These are phyloP conservation scores for Rallus limicola DNA, from an alignment of 2,113 vertebrate species.

Conservation along the genomic window DNA sequence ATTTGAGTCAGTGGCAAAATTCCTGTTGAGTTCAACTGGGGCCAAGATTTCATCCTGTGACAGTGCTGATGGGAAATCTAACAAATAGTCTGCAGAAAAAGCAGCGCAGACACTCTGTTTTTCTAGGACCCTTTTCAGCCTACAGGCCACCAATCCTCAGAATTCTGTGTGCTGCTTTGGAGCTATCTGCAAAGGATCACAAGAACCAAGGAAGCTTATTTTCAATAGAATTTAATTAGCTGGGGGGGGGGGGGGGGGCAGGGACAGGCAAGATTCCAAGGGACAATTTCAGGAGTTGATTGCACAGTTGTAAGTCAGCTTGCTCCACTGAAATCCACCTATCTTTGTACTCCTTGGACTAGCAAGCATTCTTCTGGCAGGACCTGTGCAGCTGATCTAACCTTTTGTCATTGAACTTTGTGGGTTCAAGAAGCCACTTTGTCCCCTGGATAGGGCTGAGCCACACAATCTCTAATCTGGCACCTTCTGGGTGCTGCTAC, in stretches of 20 bases:
- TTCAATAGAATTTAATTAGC: background rate
- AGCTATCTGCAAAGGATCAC: background rate
- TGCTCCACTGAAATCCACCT: background rate
- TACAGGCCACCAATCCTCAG: background rate
- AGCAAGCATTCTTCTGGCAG: background rate
- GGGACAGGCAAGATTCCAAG: background rate
- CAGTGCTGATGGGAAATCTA: background rate
- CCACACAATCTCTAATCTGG: background rate
- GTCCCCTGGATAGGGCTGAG: background rate
- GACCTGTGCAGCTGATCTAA: background rate
- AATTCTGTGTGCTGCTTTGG: background rate
- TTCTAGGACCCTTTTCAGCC: constrained; percentile 5
- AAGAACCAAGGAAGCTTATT: background rate
- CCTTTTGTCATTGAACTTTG: background rate
- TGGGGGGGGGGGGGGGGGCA: too few relatives aligned
- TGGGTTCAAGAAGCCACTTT: background rate
- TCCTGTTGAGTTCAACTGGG: constrained; percentile 44
- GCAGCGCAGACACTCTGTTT: constrained; percentile 2
- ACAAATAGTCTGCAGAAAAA: background rate
- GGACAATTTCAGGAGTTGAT: background rate
- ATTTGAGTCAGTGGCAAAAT: constrained; percentile 47
- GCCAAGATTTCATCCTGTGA: constrained; percentile 29
- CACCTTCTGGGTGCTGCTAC: background rate
- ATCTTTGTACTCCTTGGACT: background rate
- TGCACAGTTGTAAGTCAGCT: background rate